Evolutionary conservation across 2,888 invertebrate species (phyloP), one percentile per base, ranked within the genome.

Genomic region (Diabrotica balteata): DNA sequence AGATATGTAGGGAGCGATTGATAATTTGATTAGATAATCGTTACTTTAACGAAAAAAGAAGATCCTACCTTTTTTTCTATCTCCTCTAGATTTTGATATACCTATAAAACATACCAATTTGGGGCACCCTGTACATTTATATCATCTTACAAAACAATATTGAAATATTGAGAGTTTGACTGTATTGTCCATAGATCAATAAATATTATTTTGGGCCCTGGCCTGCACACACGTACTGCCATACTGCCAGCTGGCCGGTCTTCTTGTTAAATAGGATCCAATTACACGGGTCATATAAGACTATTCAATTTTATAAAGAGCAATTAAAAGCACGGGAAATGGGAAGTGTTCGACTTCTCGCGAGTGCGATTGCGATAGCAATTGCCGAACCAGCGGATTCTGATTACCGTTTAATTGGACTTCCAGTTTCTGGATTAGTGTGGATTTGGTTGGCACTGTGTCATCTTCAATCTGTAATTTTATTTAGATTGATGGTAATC

Each of bases 241-340:
- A 47, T 47, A 47, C 10, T 47, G 47, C 10, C 47, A 47, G 8
- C 2, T 10, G 47, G 47, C 10, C 47, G 47, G 55, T 57, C 45
- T 44, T 44, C 17, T 57, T 45, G 17, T 57, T 44, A 46, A 62
- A 69, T 55, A 59, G 66, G 59, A 69, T 69, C 60, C 69, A 69
- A 69, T 69, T 69, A 69, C 55, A 66, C 60, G 60, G 59, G 44
- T 63, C 63, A 57, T 57, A 66, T 69, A 60, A 66, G 66, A 69
- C 50, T 44, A 57, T 50, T 63, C 17, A 57, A 66, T 63, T 60
- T 63, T 63, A 66, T 63, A 61, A 58, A 68, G 63, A 49, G 59
- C 63, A 54, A 66, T 66, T 63, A 66, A 52, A 54, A 47, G 8
- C 42, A 43, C 22, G 49, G 55, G 11, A 55, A 55, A 55, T 55